Conservation (phyloP, 2,113 vertebrate genomes). For the Phoenicopterus ruber region DNA sequence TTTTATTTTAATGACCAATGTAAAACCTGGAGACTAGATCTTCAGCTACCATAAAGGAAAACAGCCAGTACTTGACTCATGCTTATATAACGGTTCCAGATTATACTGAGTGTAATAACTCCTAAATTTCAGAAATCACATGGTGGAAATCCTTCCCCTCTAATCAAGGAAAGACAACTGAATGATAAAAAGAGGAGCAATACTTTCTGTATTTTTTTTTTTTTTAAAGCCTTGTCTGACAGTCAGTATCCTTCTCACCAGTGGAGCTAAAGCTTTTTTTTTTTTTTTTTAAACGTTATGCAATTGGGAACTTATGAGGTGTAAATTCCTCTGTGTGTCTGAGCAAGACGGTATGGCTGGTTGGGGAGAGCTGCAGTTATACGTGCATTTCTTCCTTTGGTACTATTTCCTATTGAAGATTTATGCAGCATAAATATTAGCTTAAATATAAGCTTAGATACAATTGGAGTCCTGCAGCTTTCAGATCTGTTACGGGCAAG, state of each 20-base stretch:
- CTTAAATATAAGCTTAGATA: background rate
- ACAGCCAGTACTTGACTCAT: background rate
- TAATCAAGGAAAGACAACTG: background rate
- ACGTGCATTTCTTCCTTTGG: accelerated
- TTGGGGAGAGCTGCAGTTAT: background rate
- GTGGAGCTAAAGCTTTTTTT: background rate
- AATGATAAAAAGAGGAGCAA: background rate
- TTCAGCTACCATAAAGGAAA: background rate
- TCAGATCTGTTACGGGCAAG: background rate
- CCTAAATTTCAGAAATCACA: background rate
- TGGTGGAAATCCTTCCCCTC: background rate
- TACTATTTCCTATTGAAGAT: background rate
- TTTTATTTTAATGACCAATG: background rate
- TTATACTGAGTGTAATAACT: background rate
- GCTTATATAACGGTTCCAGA: background rate
- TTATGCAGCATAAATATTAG: background rate
- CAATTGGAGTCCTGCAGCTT: background rate
- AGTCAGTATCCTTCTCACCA: background rate
- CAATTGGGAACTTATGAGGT: background rate
- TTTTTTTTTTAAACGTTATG: background rate
- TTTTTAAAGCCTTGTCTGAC: background rate
- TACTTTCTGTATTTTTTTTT: background rate
- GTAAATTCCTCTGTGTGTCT: too few species aligned
- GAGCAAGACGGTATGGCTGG: background rate
- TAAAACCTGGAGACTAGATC: background rate